These are phyloP conservation scores for Thymelicus acteon DNA, from an alignment of 2,888 invertebrate genomes.

Conservation along the genomic window DNA sequence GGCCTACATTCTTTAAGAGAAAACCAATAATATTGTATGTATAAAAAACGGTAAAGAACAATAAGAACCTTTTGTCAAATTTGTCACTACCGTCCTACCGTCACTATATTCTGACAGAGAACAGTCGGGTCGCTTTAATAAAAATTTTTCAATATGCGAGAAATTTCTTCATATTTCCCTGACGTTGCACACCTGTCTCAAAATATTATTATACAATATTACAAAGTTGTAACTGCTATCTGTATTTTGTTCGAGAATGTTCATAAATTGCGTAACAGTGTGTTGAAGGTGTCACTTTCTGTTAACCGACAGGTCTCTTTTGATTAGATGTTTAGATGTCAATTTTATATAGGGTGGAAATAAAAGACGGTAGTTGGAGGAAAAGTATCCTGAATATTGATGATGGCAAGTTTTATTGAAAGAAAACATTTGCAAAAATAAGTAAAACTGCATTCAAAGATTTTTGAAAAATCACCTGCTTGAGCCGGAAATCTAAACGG, in stretches of 20 bases:
- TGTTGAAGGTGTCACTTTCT: not conserved
- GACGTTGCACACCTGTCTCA: conserved; percentile 15
- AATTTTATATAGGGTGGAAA: too few relatives aligned
- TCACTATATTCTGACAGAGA: conserved; percentile 3
- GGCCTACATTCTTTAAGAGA: not conserved
- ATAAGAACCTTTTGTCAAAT: conserved; percentile 3
- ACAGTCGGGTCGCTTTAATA: conserved; percentile 12
- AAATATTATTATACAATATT: conserved; percentile 10
- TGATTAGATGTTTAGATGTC: too few relatives aligned
- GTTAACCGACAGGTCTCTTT: too few relatives aligned
- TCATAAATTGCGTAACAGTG: not conserved
- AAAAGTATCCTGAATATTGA: too few relatives aligned
- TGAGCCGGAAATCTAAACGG: too few relatives aligned
- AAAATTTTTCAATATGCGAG: conserved; percentile 12
- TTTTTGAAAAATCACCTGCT: too few relatives aligned
- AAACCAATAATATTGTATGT: not conserved
- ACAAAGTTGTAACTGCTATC: conserved; percentile 2
- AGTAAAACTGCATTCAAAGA: too few relatives aligned
- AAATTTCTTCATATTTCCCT: conserved; percentile 10
- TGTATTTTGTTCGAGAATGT: not conserved
- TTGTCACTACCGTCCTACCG: not conserved
- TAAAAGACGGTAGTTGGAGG: too few relatives aligned
- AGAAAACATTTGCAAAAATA: too few relatives aligned
- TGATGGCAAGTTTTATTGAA: too few relatives aligned
- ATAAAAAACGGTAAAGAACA: not conserved